Conservation (phyloP, 2,113 vertebrate species). For the Pardalotus punctatus region DNA sequence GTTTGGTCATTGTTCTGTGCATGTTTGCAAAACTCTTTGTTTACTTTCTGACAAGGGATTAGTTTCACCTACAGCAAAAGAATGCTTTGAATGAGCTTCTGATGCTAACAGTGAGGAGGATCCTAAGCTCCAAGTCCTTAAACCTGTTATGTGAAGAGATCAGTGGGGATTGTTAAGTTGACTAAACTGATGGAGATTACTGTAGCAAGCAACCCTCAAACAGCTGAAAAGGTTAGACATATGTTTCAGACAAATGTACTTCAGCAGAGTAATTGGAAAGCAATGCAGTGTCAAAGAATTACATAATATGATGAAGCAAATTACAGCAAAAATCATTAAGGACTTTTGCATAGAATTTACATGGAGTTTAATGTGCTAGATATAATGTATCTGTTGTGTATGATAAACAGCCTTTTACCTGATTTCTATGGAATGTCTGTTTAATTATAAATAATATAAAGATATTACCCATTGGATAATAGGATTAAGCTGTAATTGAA, state of each 20-base stretch:
- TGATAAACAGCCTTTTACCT: neutral
- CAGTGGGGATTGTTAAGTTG: neutral
- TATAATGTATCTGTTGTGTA: neutral
- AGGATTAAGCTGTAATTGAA: neutral
- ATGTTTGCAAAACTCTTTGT: neutral
- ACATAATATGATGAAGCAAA: neutral
- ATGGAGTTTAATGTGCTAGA: neutral
- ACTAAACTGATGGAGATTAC: constrained; percentile 16
- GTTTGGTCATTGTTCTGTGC: neutral
- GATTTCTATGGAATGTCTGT: neutral
- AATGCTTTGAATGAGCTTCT: neutral
- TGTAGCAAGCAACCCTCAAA: neutral
- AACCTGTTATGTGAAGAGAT: constrained; percentile 32
- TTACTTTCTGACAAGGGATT: constrained; percentile 10
- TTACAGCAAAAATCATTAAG: neutral
- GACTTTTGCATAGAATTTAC: neutral
- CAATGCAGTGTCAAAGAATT: neutral
- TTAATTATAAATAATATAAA: neutral
- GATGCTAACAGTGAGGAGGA: neutral
- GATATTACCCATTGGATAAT: neutral
- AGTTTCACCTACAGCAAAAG: neutral
- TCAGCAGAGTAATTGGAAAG: neutral
- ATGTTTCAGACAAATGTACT: neutral
- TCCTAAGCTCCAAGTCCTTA: constrained; percentile 17
- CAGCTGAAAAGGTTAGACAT: neutral